Evolutionary conservation across 92 coral and sea anemone genomes (phyloP), one percentile per base, ranked within the genome.

Genomic region (Nematostella vectensis): DNA sequence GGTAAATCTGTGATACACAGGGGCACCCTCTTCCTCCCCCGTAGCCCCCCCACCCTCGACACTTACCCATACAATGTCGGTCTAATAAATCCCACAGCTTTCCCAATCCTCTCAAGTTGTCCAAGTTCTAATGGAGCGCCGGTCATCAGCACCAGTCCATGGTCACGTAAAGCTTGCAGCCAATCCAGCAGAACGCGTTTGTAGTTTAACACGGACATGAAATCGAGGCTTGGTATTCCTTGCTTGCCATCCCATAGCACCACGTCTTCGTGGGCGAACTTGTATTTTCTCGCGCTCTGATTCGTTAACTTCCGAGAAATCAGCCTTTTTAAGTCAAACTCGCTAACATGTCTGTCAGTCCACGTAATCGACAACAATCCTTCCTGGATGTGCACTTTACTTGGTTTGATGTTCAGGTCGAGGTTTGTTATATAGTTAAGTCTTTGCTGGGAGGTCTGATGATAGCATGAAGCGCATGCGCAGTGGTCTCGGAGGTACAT

Each of bases 401-500:
- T 57, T 43, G 40, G 49, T 55, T 62, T 57, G 12, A 62, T 40
- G 26, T 52, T 30, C 47, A 67, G 69, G 29, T 73, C 40, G 20
- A 85, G 73, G 54, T 43, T 38, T 10, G 61, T 75, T 43, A 78
- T 56, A 50, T 88, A 76, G 43, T 74, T 25, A 13, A 77, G 40
- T 11, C 89, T 63, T 15, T 83, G 87, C 25, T 61, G 63, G 30
- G 93, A 83, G 12, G 67, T 48, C 18, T 62, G 42, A 55, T 83
- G 81, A 67, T 59, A 88, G 40, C 96, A 88, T 10, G 64, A 57
- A 4, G 79, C 51, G 48, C 94, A 88, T 25, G 44, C 79, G 40
- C 96, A 88, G 48, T 74, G 78, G 50, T 88, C 96, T 12, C 96
- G 83, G 6, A 88, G 78, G 22, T 73, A 83, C 1, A 78, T 65